Percentiles rank a stretch among this genome's conserved stretches.
Conservation (phyloP, 2,888 invertebrate species). For the Laothoe populi region DNA sequence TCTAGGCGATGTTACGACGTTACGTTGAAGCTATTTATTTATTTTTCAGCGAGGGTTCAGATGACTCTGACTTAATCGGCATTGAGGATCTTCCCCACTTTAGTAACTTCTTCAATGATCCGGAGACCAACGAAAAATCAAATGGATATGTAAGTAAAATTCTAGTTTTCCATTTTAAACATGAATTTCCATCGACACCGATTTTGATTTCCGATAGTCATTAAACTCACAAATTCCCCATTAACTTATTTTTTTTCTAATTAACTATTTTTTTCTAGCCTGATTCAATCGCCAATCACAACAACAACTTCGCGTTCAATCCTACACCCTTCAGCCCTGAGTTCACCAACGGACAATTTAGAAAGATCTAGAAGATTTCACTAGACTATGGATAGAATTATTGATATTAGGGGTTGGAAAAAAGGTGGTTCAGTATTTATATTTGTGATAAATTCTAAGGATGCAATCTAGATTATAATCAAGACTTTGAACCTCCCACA, state of each 20-base stretch:
- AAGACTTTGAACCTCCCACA: too few species aligned
- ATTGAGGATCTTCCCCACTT: constrained; percentile 88
- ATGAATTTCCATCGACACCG: too few species aligned
- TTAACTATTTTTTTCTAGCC: neutral
- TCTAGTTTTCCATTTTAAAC: too few species aligned
- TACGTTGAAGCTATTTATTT: too few species aligned
- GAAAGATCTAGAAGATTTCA: constrained; percentile 24
- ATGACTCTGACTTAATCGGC: constrained; percentile 87
- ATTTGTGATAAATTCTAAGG: neutral
- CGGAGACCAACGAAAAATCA: constrained; percentile 37
- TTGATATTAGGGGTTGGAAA: neutral
- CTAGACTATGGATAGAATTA: neutral
- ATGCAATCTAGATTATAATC: neutral
- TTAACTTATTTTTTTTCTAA: neutral
- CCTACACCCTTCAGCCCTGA: constrained; percentile 62
- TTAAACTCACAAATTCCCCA: too few species aligned
- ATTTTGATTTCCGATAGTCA: too few species aligned
- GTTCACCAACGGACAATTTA: constrained; percentile 56
- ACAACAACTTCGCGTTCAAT: constrained; percentile 71
- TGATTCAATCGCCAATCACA: constrained; percentile 54
- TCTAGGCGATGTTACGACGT: too few species aligned
- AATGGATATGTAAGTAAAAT: constrained; percentile 11
- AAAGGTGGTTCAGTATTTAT: neutral
- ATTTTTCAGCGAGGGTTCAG: constrained; percentile 79
- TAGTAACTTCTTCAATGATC: constrained; percentile 63